These are phyloP conservation scores for Hipparchia semele DNA, from an alignment of 2,888 invertebrate genomes.

Conservation along the genomic window DNA sequence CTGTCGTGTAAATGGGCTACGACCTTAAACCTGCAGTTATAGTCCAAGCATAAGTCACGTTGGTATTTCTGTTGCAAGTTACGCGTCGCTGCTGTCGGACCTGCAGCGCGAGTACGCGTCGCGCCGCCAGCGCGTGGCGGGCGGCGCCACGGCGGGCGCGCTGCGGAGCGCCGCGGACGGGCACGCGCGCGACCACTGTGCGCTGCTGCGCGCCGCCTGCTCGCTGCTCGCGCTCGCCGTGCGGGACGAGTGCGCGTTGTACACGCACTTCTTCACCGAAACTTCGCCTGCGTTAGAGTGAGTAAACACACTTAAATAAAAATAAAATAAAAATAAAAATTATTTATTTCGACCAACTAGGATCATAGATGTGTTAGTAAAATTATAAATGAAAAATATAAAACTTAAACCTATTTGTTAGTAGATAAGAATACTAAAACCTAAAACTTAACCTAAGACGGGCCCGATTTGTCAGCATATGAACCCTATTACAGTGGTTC, in stretches of 20 bases:
- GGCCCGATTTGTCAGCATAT: no score
- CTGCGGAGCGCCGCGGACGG: constrained; percentile 88
- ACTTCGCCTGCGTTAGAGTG: constrained; percentile 82
- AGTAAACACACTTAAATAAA: background rate
- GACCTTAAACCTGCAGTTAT: no score
- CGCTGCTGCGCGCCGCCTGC: constrained; percentile 93
- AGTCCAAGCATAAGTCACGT: no score
- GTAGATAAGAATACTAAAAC: no score
- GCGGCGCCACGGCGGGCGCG: constrained; percentile 88
- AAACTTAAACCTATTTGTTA: no score
- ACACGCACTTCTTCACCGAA: constrained; percentile 93
- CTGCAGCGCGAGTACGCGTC: constrained; percentile 92
- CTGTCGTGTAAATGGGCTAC: no score
- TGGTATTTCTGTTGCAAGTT: constrained; percentile 64
- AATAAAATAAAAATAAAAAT: no score
- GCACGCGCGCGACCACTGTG: constrained; percentile 90
- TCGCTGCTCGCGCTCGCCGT: constrained; percentile 96
- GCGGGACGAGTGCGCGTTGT: constrained; percentile 96
- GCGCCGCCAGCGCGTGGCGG: constrained; percentile 91
- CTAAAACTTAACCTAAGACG: no score
- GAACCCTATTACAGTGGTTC: no score
- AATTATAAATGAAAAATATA: no score
- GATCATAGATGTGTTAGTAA: no score
- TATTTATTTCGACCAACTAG: no score
- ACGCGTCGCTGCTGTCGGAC: constrained; percentile 88